Conservation (phyloP, 2,113 vertebrate species). For the Isurus oxyrinchus region DNA sequence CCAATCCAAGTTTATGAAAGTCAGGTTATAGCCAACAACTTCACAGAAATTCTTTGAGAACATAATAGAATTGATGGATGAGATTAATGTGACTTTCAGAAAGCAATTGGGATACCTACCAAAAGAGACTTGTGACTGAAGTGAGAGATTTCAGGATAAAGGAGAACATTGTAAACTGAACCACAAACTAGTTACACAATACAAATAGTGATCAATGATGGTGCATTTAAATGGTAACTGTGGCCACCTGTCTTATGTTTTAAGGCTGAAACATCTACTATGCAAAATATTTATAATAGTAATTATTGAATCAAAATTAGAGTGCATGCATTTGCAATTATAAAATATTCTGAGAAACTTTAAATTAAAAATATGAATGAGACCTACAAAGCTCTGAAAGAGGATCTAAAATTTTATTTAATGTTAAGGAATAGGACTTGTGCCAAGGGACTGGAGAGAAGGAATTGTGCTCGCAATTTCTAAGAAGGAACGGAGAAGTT, state of each 20-base stretch:
- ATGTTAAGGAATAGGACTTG: not conserved
- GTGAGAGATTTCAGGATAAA: not conserved
- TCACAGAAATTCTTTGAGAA: constrained; percentile 1
- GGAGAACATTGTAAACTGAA: constrained; percentile 24
- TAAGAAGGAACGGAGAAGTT: not conserved
- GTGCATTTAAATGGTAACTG: not conserved
- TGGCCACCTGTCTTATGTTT: not conserved
- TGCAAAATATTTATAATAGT: not conserved
- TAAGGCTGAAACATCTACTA: not conserved
- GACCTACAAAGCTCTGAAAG: not conserved
- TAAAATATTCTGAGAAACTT: not conserved
- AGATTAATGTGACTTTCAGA: not conserved
- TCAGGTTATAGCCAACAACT: not conserved
- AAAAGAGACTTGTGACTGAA: constrained; percentile 17
- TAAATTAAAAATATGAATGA: not conserved
- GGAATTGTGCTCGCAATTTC: not conserved
- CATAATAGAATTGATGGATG: constrained; percentile 23
- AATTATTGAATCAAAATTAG: not conserved
- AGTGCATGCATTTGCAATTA: not conserved
- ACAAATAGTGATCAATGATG: not conserved
- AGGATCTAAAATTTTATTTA: not conserved
- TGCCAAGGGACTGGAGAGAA: not conserved
- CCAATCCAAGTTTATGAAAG: not conserved
- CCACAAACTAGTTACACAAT: not conserved
- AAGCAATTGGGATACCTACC: not conserved